Evolutionary conservation across 1,140 invertebrate genomes (phyloP).

Genomic region (Oryctes rhinoceros): DNA sequence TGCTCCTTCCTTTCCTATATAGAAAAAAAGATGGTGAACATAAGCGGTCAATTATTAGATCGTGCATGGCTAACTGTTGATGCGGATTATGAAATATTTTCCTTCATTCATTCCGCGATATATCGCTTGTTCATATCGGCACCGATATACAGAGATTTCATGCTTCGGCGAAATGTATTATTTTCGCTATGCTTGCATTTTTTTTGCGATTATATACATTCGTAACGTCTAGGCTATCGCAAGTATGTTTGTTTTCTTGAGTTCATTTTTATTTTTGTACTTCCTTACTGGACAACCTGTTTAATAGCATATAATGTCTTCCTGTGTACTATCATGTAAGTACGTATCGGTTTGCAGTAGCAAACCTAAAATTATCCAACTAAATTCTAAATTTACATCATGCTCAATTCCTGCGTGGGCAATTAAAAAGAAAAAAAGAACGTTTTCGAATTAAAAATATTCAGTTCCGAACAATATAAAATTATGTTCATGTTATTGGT

Average conservation of each 20-base stretch:
- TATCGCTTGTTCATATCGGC: not conserved
- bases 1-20: not conserved
- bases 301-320: too few relatives aligned
- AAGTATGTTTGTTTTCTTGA: not conserved
- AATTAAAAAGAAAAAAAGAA: too few relatives aligned
- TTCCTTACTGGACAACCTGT: not conserved
- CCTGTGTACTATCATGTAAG: too few relatives aligned
- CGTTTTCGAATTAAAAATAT: too few relatives aligned
- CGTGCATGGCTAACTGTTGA: conserved; percentile 11
- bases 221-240: not conserved
- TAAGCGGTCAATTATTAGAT: conserved; percentile 2
- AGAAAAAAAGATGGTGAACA: not conserved
- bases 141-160: not conserved
- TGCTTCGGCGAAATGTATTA: not conserved
- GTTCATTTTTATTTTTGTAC: not conserved
- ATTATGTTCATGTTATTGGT: too few relatives aligned
- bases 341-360: too few relatives aligned
- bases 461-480: too few relatives aligned
- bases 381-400: too few relatives aligned
- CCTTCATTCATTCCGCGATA: not conserved
- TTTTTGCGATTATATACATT: not conserved
- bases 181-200: not conserved
- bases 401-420: too few relatives aligned
- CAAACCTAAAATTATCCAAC: too few relatives aligned
- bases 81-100: conserved; percentile 21